These are phyloP conservation scores for Nasonia giraulti DNA, from an alignment of 1,140 invertebrate species.

Conservation along the genomic window DNA sequence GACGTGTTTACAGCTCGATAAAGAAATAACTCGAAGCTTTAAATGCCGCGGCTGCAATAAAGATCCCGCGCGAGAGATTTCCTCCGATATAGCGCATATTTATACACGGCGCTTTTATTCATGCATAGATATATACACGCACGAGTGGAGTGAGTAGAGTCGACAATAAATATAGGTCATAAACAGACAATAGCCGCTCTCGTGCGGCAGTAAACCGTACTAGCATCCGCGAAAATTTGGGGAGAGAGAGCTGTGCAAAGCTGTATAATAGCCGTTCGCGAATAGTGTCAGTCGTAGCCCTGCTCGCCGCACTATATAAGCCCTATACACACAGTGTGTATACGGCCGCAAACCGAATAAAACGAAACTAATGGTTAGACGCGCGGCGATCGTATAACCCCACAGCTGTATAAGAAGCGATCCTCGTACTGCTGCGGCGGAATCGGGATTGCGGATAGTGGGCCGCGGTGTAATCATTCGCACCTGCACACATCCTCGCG, in stretches of 20 bases:
- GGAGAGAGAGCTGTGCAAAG: not conserved
- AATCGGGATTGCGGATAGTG: no score
- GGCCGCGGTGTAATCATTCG: not conserved
- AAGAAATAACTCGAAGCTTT: not conserved
- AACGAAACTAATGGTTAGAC: constrained; percentile 5
- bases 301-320: not conserved
- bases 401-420: not conserved
- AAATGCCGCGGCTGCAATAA: not conserved
- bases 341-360: not conserved
- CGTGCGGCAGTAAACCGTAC: constrained; percentile 16
- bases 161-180: constrained; percentile 20
- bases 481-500: not conserved
- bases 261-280: not conserved
- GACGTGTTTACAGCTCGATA: no score
- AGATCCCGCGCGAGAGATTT: not conserved
- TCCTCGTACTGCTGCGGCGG: not conserved
- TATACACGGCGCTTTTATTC: not conserved
- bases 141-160: not conserved
- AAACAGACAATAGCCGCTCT: constrained; percentile 8
- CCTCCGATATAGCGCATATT: not conserved
- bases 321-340: not conserved
- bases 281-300: not conserved
- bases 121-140: not conserved
- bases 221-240: constrained; percentile 17
- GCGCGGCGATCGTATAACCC: no score